Conservation (phyloP, 1,140 invertebrate species). For the Diploscapter pachys region DNA sequence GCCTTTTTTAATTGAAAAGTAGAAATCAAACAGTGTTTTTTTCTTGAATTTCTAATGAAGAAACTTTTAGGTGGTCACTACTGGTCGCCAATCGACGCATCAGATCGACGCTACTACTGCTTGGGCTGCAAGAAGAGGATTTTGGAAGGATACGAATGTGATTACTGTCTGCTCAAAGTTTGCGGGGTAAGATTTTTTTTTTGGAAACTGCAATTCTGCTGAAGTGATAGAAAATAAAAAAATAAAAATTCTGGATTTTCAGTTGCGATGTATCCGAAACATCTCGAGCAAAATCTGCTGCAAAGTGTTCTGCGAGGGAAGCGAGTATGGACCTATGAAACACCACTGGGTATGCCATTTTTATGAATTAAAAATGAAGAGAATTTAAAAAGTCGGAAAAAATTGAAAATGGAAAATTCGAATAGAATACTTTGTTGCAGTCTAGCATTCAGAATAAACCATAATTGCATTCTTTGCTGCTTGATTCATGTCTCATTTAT, state of each 20-base stretch:
- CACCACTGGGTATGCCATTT: constrained; percentile 27
- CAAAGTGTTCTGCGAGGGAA: constrained; percentile 15
- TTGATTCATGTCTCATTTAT: too few species aligned
- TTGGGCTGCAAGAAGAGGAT: constrained; percentile 18
- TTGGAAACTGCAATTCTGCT: constrained; percentile 1
- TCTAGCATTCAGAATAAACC: too few species aligned
- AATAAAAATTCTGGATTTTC: not conserved
- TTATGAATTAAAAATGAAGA: too few species aligned
- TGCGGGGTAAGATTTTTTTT: constrained; percentile 15
- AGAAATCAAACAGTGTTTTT: too few species aligned
- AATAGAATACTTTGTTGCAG: too few species aligned
- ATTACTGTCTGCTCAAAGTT: constrained; percentile 28
- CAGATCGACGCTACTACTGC: constrained; percentile 26
- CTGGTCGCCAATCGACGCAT: constrained; percentile 17
- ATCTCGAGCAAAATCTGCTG: constrained; percentile 16
- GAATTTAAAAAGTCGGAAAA: too few species aligned
- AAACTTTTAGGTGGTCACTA: constrained; percentile 27
- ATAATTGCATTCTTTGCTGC: too few species aligned
- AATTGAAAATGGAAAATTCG: too few species aligned
- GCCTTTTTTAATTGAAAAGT: too few species aligned
- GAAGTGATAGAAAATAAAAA: constrained; percentile 6
- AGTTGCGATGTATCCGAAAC: constrained; percentile 17
- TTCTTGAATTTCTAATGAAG: not conserved
- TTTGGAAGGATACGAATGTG: constrained; percentile 27
- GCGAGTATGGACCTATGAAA: not conserved